Percentiles rank a stretch among this genome's conserved stretches.
phyloP scores from a whole-genome alignment of 2,113 vertebrate genomes.

The Marcusenius ussheri region DNA sequence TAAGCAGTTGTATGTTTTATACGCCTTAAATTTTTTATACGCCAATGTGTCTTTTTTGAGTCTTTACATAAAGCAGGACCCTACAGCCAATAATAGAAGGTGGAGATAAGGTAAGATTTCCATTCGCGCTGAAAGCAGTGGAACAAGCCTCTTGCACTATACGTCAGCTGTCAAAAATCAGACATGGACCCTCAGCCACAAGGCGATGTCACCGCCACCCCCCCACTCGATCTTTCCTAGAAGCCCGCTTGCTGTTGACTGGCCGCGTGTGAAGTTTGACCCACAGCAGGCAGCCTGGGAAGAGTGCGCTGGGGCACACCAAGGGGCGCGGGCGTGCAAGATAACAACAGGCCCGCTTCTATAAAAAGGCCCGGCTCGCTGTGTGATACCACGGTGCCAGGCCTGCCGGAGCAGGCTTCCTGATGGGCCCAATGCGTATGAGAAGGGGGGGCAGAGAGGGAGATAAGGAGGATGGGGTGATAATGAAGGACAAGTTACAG shows the following conservation, averaged over 20 bases:
- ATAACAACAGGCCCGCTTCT: background rate
- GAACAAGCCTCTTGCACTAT: background rate
- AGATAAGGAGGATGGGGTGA: background rate
- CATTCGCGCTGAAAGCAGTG: background rate
- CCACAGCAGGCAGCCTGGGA: background rate
- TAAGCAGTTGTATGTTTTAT: background rate
- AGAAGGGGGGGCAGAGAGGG: background rate
- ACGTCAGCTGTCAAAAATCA: background rate
- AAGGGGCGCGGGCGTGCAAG: background rate
- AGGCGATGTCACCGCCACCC: background rate
- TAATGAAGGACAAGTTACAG: background rate
- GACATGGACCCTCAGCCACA: background rate
- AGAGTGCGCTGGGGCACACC: background rate
- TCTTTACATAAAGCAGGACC: background rate
- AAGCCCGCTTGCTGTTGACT: background rate
- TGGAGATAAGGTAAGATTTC: background rate
- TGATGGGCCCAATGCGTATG: background rate
- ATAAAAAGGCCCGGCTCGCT: background rate
- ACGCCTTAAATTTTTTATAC: too few species aligned
- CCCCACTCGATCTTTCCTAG: background rate
- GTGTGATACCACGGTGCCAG: background rate
- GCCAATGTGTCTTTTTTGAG: background rate
- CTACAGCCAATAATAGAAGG: background rate
- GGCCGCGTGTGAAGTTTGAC: background rate
- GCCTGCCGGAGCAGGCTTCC: background rate